Evolutionary conservation across 2,113 vertebrate species (phyloP).

Genomic region (Tricholaema leucomelas): DNA sequence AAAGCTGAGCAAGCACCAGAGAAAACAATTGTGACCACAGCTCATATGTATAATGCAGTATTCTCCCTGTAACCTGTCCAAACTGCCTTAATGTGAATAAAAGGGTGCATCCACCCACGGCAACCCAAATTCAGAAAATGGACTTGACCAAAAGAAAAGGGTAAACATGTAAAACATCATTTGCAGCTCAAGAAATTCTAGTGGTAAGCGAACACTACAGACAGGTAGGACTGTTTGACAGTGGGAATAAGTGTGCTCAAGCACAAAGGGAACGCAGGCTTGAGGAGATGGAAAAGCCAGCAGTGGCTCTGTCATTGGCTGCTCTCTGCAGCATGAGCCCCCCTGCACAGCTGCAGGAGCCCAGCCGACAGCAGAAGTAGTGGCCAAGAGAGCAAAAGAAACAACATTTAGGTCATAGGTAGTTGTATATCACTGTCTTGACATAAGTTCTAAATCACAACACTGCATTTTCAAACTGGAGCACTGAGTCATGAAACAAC

Average conservation of each 20-base stretch:
- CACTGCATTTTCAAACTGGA: background rate
- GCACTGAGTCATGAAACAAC: conserved; percentile 54
- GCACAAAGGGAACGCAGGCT: background rate
- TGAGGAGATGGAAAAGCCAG: rapidly evolving
- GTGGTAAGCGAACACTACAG: background rate
- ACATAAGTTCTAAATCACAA: conserved; percentile 13
- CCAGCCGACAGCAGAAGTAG: rapidly evolving
- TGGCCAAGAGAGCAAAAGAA: background rate
- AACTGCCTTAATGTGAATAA: background rate
- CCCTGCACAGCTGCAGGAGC: background rate
- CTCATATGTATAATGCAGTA: background rate
- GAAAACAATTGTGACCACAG: background rate
- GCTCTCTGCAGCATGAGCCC: background rate
- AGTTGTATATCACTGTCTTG: conserved; percentile 16
- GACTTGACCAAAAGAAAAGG: background rate
- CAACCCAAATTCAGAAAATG: background rate
- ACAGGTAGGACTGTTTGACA: background rate
- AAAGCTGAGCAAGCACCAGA: background rate
- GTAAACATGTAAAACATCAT: background rate
- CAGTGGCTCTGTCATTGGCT: background rate
- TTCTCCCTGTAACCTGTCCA: background rate
- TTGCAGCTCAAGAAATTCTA: background rate
- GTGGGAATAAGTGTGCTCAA: background rate
- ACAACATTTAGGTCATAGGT: background rate
- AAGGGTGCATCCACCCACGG: background rate